phyloP scores from a whole-genome alignment of 2,113 vertebrate genomes.

The Labeo rohita region DNA sequence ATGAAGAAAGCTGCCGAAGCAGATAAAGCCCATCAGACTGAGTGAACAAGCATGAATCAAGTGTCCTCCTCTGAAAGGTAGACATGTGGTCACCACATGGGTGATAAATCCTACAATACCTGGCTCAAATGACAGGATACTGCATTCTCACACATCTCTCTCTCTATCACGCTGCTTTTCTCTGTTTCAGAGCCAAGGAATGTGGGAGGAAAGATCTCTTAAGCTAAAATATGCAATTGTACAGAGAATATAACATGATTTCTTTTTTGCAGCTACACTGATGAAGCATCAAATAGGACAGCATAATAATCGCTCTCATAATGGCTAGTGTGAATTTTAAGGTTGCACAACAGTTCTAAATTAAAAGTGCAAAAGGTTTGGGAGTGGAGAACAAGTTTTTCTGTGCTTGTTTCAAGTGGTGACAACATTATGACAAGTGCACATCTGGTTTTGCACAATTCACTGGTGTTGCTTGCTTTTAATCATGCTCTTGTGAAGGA shows the following conservation, averaged over 20 bases:
- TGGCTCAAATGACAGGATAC: slow-evolving; percentile 47
- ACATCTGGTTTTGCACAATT: slow-evolving; percentile 47
- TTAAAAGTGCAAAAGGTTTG: slow-evolving; percentile 14
- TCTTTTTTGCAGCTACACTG: not conserved
- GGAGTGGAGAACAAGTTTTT: slow-evolving; percentile 30
- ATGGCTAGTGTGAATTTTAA: not conserved
- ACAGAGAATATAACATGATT: slow-evolving; percentile 6
- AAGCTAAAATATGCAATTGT: not conserved
- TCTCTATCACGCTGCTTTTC: not conserved
- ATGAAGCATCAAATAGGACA: not conserved
- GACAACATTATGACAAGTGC: slow-evolving; percentile 37
- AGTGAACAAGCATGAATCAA: slow-evolving; percentile 69
- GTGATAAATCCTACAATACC: slow-evolving; percentile 68
- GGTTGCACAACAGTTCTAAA: slow-evolving; percentile 20
- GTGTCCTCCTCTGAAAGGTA: slow-evolving; percentile 57
- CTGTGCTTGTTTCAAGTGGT: slow-evolving; percentile 45
- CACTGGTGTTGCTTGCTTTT: slow-evolving; percentile 38
- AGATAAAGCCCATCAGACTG: slow-evolving; percentile 69
- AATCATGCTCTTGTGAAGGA: slow-evolving; percentile 43
- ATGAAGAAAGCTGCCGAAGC: slow-evolving; percentile 58
- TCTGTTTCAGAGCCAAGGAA: slow-evolving; percentile 26
- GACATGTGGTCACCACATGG: slow-evolving; percentile 72
- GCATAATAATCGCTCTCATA: not conserved
- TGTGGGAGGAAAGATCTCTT: slow-evolving; percentile 13
- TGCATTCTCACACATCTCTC: not conserved